Percentiles rank a stretch among this genome's conserved stretches.
Conservation (phyloP, 2,888 invertebrate species). For the Arctia plantaginis region DNA sequence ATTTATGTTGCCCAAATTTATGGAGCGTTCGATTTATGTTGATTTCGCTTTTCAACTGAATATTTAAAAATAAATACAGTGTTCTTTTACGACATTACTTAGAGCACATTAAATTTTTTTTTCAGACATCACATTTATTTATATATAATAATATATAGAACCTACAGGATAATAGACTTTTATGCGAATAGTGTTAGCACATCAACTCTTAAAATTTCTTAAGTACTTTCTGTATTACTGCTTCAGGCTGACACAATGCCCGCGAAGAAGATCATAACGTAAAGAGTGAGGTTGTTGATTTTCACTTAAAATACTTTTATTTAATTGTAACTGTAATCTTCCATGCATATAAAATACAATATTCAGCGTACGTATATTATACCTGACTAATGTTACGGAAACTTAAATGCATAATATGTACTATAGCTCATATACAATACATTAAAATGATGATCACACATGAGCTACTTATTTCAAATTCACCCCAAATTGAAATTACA, state of each 20-base stretch:
- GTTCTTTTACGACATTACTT: neutral
- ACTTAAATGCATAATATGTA: conserved; percentile 5
- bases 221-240: neutral
- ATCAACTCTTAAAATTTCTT: neutral
- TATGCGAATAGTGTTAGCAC: neutral
- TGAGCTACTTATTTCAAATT: conserved; percentile 14
- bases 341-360: neutral
- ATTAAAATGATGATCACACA: conserved; percentile 16
- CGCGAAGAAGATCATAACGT: neutral
- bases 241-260: neutral
- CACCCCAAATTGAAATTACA: conserved; percentile 15
- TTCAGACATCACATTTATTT: too few relatives aligned
- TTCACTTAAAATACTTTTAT: neutral
- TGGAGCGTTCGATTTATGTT: conserved; percentile 42
- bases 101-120: neutral
- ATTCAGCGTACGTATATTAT: conserved; percentile 13
- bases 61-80: neutral
- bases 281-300: neutral
- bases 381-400: conserved; percentile 19
- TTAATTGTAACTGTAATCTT: neutral
- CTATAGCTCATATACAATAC: neutral
- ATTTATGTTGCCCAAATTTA: conserved; percentile 57
- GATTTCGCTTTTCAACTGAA: conserved; percentile 51
- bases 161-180: too few relatives aligned
- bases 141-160: too few relatives aligned